A percentile compares a stretch with the other conserved stretches of the same genome.
Conservation (phyloP, 2,113 vertebrate genomes). For the Recurvirostra avosetta region DNA sequence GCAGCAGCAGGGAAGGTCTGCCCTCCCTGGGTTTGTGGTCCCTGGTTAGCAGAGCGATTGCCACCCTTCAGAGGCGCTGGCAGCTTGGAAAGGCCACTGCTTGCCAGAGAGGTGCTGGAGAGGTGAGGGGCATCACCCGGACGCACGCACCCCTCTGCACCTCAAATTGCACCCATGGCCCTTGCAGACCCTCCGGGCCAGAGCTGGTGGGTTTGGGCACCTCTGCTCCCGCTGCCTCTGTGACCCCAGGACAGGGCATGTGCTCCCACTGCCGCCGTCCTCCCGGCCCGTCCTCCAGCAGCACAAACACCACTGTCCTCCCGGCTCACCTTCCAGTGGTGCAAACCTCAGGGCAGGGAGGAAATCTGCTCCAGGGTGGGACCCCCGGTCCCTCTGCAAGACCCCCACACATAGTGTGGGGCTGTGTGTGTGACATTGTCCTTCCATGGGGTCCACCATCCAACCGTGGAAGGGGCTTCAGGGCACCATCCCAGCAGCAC, state of each 20-base stretch:
- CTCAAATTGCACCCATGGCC: neutral
- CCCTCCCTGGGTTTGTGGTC: accelerated
- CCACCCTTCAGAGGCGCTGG: accelerated
- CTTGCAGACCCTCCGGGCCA: accelerated
- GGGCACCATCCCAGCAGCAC: neutral
- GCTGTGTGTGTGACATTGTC: too few relatives aligned
- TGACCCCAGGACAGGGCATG: accelerated
- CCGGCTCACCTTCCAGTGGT: accelerated
- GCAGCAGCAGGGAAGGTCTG: neutral
- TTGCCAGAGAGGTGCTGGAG: neutral
- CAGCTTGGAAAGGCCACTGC: accelerated
- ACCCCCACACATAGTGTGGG: neutral
- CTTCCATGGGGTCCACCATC: neutral
- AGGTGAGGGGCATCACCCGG: accelerated
- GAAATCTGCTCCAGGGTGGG: neutral
- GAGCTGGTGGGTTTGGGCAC: neutral
- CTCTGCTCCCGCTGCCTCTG: too few relatives aligned
- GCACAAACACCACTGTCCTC: neutral
- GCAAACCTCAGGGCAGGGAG: neutral
- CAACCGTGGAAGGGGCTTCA: neutral
- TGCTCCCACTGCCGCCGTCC: neutral
- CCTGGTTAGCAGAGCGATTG: accelerated
- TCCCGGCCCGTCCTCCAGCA: accelerated
- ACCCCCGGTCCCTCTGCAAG: neutral
- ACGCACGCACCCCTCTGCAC: accelerated